Evolutionary conservation across 2,113 vertebrate species (phyloP).

Genomic region (Rostratula benghalensis): DNA sequence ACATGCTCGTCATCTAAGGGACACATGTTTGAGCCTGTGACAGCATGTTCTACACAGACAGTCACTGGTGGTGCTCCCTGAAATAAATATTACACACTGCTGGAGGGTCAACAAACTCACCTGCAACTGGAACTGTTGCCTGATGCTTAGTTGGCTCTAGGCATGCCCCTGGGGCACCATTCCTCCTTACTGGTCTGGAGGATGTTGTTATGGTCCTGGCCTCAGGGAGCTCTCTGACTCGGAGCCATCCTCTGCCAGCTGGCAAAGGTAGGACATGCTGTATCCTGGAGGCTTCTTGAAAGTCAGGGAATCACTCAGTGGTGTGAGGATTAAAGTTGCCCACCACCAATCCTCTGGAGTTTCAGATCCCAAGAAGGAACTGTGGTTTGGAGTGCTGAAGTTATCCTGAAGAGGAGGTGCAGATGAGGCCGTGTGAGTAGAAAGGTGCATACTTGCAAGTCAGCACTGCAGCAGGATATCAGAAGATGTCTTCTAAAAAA

Average conservation of each 20-base stretch:
- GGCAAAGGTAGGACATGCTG: not conserved
- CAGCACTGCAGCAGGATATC: not conserved
- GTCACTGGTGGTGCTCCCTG: rapidly evolving
- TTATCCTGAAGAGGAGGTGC: not conserved
- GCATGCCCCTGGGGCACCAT: too few relatives aligned
- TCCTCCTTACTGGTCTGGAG: not conserved
- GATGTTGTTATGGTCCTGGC: rapidly evolving
- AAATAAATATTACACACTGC: not conserved
- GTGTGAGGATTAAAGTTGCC: not conserved
- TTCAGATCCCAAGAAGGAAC: not conserved
- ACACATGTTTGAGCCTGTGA: not conserved
- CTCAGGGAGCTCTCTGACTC: not conserved
- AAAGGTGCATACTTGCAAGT: not conserved
- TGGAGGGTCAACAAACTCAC: not conserved
- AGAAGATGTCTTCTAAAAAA: not conserved
- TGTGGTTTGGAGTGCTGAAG: not conserved
- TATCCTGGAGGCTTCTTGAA: not conserved
- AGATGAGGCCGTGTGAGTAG: rapidly evolving
- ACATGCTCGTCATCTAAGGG: rapidly evolving
- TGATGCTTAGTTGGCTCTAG: not conserved
- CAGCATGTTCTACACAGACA: not conserved
- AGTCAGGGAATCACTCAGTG: too few relatives aligned
- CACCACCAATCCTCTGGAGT: not conserved
- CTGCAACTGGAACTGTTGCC: not conserved
- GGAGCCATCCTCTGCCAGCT: not conserved